These are phyloP conservation scores for Branchipolynoe longqiensis DNA, from an alignment of 2,888 invertebrate genomes.

Conservation along the genomic window DNA sequence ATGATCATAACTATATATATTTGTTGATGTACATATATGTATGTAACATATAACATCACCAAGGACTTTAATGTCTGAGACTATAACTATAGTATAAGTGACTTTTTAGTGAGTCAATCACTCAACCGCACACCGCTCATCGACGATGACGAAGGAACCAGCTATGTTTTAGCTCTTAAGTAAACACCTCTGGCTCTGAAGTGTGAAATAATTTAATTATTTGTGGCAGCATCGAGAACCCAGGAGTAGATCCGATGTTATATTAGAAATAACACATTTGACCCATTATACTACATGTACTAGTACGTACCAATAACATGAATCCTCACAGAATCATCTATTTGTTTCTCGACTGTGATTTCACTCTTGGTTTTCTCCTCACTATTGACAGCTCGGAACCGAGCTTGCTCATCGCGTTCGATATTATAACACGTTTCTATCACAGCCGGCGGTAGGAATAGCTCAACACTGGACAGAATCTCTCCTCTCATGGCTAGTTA, in stretches of 20 bases:
- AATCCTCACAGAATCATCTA: constrained; percentile 62
- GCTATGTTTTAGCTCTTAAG: no score
- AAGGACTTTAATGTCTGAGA: no score
- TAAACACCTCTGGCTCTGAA: not conserved
- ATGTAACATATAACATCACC: no score
- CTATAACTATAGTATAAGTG: no score
- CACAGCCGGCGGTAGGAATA: constrained; percentile 62
- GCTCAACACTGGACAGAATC: constrained; percentile 62
- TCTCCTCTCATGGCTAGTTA: constrained; percentile 53
- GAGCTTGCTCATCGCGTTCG: constrained; percentile 53
- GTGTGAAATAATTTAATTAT: not conserved
- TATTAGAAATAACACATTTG: not conserved
- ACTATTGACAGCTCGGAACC: constrained; percentile 61
- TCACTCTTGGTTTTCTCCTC: constrained; percentile 63
- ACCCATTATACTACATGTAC: not conserved
- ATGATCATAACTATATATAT: no score
- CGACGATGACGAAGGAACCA: no score
- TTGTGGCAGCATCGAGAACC: not conserved
- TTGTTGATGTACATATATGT: no score
- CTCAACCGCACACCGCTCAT: no score
- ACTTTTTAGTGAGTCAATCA: no score
- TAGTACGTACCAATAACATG: constrained; percentile 60
- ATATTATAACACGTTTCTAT: constrained; percentile 64
- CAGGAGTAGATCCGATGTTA: not conserved
- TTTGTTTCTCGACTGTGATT: constrained; percentile 61